Conservation (phyloP, 2,888 invertebrate genomes). For the Eremobia ochroleuca region DNA sequence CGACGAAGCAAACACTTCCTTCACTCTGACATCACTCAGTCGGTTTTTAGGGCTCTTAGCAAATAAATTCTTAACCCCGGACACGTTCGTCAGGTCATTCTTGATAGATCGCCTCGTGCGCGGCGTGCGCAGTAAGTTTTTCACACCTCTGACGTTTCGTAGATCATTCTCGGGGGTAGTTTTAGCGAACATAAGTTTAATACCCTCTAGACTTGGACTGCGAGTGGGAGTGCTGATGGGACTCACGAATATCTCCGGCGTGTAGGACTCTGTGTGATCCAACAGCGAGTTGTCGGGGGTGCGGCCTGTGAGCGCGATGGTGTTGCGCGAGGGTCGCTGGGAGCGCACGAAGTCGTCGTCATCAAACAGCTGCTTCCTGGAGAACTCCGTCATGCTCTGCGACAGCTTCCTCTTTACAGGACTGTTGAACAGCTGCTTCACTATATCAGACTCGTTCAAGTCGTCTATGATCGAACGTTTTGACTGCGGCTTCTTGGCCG, state of each 20-base stretch:
- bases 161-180: slow-evolving; percentile 78
- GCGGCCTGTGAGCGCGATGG: slow-evolving; percentile 68
- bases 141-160: slow-evolving; percentile 76
- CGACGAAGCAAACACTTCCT: slow-evolving; percentile 76
- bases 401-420: slow-evolving; percentile 89
- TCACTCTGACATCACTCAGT: slow-evolving; percentile 76
- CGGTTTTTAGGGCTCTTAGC: slow-evolving; percentile 79
- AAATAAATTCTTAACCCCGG: slow-evolving; percentile 83
- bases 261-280: slow-evolving; percentile 71
- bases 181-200: slow-evolving; percentile 77
- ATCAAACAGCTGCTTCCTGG: slow-evolving; percentile 76
- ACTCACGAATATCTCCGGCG: slow-evolving; percentile 83
- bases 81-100: slow-evolving; percentile 83
- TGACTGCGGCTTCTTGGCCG: slow-evolving; percentile 88
- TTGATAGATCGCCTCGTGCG: slow-evolving; percentile 75
- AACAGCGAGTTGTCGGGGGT: slow-evolving; percentile 72
- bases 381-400: slow-evolving; percentile 87
- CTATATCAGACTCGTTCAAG: slow-evolving; percentile 84
- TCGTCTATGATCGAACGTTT: slow-evolving; percentile 87
- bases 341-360: slow-evolving; percentile 73
- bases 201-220: slow-evolving; percentile 76
- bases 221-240: slow-evolving; percentile 77
- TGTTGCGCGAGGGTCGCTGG: slow-evolving; percentile 71
- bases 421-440: slow-evolving; percentile 87
- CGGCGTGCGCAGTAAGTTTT: slow-evolving; percentile 74